Base-by-base conservation (phyloP, 2,797 vertebrate species). In the Cossypha dichroa region DNA sequence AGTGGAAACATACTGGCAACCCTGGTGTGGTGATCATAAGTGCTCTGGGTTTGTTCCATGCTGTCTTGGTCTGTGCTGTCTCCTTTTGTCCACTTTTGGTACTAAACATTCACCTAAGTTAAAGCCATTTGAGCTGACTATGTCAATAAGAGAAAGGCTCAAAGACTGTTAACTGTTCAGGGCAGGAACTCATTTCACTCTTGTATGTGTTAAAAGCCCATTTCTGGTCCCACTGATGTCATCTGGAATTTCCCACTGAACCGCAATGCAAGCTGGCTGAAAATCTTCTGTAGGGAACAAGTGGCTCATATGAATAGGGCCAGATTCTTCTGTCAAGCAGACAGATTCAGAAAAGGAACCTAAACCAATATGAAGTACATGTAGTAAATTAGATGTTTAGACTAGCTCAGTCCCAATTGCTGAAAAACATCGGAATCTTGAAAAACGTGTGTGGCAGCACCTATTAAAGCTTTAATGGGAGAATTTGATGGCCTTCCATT, bases 221-320 rank as follows among this genome's bases (percentile, higher is more conserved):
- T 93, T 92, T 94, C 92, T 94, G 86, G 95, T 91, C 94, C 88
- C 91, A 90, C 54, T 91, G 73, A 78, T 91, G 48, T 68, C 62
- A 73, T 31, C 62, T 72, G 58, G 51, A 78, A 58, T 66, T 90
- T 66, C 20, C 36, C 15, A 58, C 16, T 11, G 1, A 16, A 63
- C 17, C 48, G 10, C 79, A 93, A 31, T 7, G 2, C 58, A 55
- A 91, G 63, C 40, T 81, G 69, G 26, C 85, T 78, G 51, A 85
- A 81, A 74, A 87, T 17, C 33, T 76, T 75, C 58, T 34, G 34
- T 34, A 51, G 5, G 25, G 51, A 51, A 52, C 17, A 59, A 63
- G 43, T 1, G 3, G 69, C 51, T 78, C 26, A 21, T 38, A 82
- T 41, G 87, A 88, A 59, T 29, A 89, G 73, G 79, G 14, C 15